Evolutionary conservation across 2,797 vertebrate species (phyloP), one percentile per base, ranked within the genome.

Genomic region (Sciurus vulgaris): DNA sequence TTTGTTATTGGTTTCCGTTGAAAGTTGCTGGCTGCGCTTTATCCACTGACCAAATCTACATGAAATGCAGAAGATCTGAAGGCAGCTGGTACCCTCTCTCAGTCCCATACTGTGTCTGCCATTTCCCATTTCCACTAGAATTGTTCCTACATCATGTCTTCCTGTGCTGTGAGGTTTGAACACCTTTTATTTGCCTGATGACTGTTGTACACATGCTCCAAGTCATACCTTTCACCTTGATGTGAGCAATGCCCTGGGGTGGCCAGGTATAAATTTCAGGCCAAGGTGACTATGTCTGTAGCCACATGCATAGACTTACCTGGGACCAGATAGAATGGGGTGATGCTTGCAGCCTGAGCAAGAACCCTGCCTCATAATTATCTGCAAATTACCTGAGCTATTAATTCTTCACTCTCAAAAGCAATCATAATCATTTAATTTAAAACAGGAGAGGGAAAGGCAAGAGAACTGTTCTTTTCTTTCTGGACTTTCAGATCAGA

Each of bases 301-400:
- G 33, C 8, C 0, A 2, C 9, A 7, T 2, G 6, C 26, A 30
- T 0, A n/a, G 7, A 26, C 72, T 54, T 35, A 10, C 18, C 59
- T 4, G 38, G 12, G 30, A 5, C 82, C 13, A 15, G 22, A 56
- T 4, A 3, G 41, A 20, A 28, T 47, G 41, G 54, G 30, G 14
- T 5, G 2, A 3, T 49, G 22, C 28, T 61, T 33, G 28, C 17
- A 65, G 49, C 33, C 35, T n/a, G 13, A 2, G 3, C 2, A 2
- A 14, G 4, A 93, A 18, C 73, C 26, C 11, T 0, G 0, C 15
- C 44, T 86, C 5, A 28, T n/a, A 54, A 63, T 30, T 30, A 11
- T 44, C 89, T 84, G 33, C 41, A n/a, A 26, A 93, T 87, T 63
- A 85, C 11, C 41, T 28, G 20, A 79, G 79, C 77, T 93, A 74